Evolutionary conservation across 2,113 vertebrate genomes (phyloP), one percentile per base, ranked within the genome.

Genomic region (Cavia porcellus): DNA sequence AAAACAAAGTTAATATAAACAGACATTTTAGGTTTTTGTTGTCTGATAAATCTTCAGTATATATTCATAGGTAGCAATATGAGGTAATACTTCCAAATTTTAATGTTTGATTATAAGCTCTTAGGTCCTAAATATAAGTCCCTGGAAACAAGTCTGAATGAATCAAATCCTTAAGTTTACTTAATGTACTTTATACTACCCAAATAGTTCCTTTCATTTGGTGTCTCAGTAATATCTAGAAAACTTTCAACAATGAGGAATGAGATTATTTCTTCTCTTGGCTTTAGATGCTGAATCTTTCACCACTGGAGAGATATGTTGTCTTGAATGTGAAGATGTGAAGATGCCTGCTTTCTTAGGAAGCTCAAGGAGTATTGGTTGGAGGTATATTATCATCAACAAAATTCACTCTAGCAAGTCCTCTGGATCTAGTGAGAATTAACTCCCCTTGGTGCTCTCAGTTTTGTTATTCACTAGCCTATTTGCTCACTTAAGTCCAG

Each of bases 151-250:
- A 85, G 89, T 75, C 28, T 47, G 42, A 89, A 83, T 83, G 61
- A 55, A 62, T 77, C 20, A 94, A 22, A 59, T 70, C 28, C 38
- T 95, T 20, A 61, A 90, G 85, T 57, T 57, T 92, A 92, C 74
- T 42, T 24, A 68, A 38, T 20, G 79, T 25, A 82, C 38, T 80
- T 92, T 15, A 81, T 83, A 32, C 81, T 74, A 45, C 77, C 4
- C 7, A 88, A 70, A 68, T 50, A 32, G 17, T 50, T 66, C 19
- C 15, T 94, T 68, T 74, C 72, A 10, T 57, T 47, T 52, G 13
- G 50, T 59, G 3, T 2, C n/a, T 4, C 55, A 68, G 0, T 20
- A 72, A 62, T 45, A 61, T 17, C 6, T 7, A 72, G 7, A 28
- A 59, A 75, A 62, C 30, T 19, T 68, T 38, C 0, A 62, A 30